Evolutionary conservation across 1,140 invertebrate species (phyloP).

Genomic region (Patella vulgata): DNA sequence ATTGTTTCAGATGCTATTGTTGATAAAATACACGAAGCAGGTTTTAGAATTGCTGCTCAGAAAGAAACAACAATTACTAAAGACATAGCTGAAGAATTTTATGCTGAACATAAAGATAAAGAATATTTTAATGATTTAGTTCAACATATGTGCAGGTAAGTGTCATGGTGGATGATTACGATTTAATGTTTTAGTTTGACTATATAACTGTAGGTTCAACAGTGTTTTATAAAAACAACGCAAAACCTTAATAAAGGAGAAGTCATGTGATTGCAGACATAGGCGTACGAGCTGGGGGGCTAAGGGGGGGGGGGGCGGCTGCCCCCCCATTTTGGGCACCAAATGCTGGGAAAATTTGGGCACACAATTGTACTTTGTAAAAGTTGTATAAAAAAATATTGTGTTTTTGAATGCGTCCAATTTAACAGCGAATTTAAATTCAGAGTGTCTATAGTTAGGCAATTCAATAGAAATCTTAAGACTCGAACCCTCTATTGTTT

Average conservation of each 20-base stretch:
- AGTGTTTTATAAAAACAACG: background rate
- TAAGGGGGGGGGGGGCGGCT: too few relatives aligned
- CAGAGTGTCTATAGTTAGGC: too few relatives aligned
- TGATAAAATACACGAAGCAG: conserved; percentile 62
- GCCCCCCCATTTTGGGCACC: too few relatives aligned
- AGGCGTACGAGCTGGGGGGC: too few relatives aligned
- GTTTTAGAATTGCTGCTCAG: conserved; percentile 62
- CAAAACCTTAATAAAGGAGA: background rate
- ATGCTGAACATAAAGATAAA: conserved; percentile 56
- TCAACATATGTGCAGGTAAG: conserved; percentile 62
- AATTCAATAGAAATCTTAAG: too few relatives aligned
- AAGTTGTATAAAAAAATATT: too few relatives aligned
- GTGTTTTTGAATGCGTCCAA: too few relatives aligned
- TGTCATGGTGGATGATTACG: too few relatives aligned
- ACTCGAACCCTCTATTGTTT: too few relatives aligned
- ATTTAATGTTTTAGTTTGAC: background rate
- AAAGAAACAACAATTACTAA: conserved; percentile 59
- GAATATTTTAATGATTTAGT: conserved; percentile 62
- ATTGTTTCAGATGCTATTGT: conserved; percentile 66
- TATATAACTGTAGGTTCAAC: background rate
- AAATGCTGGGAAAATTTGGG: too few relatives aligned
- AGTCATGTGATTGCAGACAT: background rate
- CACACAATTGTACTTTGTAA: too few relatives aligned
- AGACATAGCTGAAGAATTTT: conserved; percentile 61
- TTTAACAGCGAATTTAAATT: too few relatives aligned